Conservation (phyloP, 2,888 invertebrate genomes). For the Esperia sulphurella region DNA sequence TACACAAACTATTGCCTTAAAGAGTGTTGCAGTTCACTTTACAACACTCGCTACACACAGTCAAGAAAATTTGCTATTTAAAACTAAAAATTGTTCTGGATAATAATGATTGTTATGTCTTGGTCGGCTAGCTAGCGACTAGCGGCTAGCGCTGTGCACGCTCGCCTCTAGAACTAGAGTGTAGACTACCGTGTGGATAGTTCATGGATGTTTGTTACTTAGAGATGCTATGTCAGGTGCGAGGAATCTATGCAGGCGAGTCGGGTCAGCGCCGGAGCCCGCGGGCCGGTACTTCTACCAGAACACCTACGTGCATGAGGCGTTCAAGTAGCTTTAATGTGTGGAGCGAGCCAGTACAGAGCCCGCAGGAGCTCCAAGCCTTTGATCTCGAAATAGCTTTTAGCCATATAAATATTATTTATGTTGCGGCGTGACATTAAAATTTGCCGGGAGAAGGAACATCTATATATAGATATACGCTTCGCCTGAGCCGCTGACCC, state of each 20-base stretch:
- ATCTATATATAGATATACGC: too few species aligned
- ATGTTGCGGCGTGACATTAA: too few species aligned
- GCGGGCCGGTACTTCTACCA: constrained; percentile 13
- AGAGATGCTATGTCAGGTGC: constrained; percentile 42
- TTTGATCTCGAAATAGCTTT: too few species aligned
- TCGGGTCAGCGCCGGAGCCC: constrained; percentile 39
- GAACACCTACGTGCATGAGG: too few species aligned
- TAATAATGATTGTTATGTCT: constrained; percentile 44
- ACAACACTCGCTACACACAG: too few species aligned
- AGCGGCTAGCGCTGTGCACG: constrained; percentile 39
- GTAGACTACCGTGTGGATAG: constrained; percentile 14
- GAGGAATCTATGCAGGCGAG: constrained; percentile 49
- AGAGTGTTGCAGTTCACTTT: too few species aligned
- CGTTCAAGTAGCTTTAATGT: too few species aligned
- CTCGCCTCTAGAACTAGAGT: neutral
- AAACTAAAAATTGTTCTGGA: constrained; percentile 71
- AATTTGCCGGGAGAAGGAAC: neutral
- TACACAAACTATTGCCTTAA: too few species aligned
- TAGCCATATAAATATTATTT: too few species aligned
- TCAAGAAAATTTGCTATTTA: too few species aligned
- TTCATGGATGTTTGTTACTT: constrained; percentile 51
- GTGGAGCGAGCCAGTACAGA: neutral
- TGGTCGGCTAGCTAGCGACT: constrained; percentile 8
- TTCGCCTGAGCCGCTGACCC: constrained; percentile 9
- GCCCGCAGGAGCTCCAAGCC: too few species aligned